phyloP scores from a whole-genome alignment of 2,888 invertebrate species.

The Papilio protenor region DNA sequence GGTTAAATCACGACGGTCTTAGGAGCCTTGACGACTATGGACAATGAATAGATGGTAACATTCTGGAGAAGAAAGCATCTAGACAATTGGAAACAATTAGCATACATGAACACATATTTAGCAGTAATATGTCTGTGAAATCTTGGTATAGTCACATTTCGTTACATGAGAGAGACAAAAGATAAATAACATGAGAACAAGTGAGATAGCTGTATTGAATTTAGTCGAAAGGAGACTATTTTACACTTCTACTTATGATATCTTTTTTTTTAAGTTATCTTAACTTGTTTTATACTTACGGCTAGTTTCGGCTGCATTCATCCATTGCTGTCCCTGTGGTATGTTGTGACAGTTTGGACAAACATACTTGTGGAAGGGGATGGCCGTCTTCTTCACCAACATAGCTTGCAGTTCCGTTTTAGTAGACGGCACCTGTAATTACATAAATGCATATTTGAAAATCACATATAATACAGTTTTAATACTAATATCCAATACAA shows the following conservation, averaged over 20 bases:
- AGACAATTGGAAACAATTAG: not conserved
- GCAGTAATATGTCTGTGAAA: too few species aligned
- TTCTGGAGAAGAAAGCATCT: not conserved
- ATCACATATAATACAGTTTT: not conserved
- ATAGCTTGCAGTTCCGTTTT: slow-evolving; percentile 90
- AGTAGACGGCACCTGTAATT: slow-evolving; percentile 86
- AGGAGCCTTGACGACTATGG: slow-evolving; percentile 29
- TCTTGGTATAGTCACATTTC: not conserved
- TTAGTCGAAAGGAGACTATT: not conserved
- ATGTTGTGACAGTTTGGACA: slow-evolving; percentile 96
- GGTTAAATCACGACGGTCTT: slow-evolving; percentile 31
- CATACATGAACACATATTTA: too few species aligned
- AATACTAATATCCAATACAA: not conserved
- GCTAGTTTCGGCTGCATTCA: slow-evolving; percentile 87
- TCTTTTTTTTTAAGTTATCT: not conserved
- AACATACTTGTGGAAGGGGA: slow-evolving; percentile 96
- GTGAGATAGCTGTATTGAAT: not conserved
- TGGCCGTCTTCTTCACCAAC: slow-evolving; percentile 90
- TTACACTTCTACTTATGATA: not conserved
- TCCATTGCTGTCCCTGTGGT: slow-evolving; percentile 94
- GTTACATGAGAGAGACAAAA: not conserved
- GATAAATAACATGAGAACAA: not conserved
- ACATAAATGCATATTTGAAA: not conserved
- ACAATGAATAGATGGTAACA: slow-evolving; percentile 1
- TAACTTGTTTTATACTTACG: slow-evolving; percentile 64